phyloP scores from a whole-genome alignment of 2,888 invertebrate genomes.

The Limnephilus rhombicus region DNA sequence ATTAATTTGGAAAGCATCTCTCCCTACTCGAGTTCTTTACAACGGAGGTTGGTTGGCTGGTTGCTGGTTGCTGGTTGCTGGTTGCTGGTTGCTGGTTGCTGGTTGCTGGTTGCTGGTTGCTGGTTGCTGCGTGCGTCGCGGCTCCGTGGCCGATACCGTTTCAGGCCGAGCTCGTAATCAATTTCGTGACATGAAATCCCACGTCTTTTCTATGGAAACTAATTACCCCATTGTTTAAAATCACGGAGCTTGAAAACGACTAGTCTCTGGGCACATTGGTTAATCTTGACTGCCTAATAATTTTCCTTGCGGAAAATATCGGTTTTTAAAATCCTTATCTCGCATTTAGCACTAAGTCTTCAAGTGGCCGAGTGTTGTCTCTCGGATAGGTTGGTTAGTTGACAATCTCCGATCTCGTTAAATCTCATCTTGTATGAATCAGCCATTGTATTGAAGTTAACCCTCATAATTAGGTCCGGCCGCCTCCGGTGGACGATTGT shows the following conservation, averaged over 20 bases:
- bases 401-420: background rate
- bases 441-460: constrained; percentile 6
- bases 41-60: background rate
- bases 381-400: background rate
- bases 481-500: constrained; percentile 23
- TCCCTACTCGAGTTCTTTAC: constrained; percentile 26
- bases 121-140: constrained; percentile 2
- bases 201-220: constrained; percentile 16
- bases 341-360: background rate
- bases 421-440: background rate
- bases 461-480: constrained; percentile 37
- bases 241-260: background rate
- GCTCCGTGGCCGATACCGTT: constrained; percentile 17
- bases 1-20: constrained; percentile 60
- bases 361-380: background rate
- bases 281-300: background rate
- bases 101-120: background rate
- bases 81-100: background rate
- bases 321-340: background rate
- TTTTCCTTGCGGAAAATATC: background rate
- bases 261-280: background rate
- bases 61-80: background rate
- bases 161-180: constrained; percentile 22
- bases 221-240: constrained; percentile 23
- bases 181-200: constrained; percentile 21